A percentile compares a stretch with the other conserved stretches of the same genome.
Conservation (phyloP, 2,888 invertebrate species). For the Trichogramma dendrolimi region DNA sequence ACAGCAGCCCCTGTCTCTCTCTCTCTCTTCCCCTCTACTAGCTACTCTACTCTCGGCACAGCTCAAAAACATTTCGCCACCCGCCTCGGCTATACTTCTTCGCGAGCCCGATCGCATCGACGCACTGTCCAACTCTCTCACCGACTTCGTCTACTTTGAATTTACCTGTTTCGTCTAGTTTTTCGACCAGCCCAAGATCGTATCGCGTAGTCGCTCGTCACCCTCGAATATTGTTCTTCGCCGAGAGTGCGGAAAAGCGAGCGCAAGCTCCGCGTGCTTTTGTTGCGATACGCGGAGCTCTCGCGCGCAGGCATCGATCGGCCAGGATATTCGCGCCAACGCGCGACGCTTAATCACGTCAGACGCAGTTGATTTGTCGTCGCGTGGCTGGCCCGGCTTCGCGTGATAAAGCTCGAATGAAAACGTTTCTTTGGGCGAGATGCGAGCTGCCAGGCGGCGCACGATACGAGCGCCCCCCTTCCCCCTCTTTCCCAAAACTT, state of each 20-base stretch:
- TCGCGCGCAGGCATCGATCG: slow-evolving; percentile 42
- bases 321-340: slow-evolving; percentile 48
- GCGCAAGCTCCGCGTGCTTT: slow-evolving; percentile 35
- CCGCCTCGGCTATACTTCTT: not conserved
- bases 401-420: slow-evolving; percentile 40
- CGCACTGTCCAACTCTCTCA: no score
- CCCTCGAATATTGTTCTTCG: not conserved
- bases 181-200: no score
- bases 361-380: slow-evolving; percentile 52
- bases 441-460: not conserved
- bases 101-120: no score
- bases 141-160: no score
- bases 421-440: slow-evolving; percentile 48
- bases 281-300: slow-evolving; percentile 44
- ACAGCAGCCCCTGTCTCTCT: not conserved
- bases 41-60: no score
- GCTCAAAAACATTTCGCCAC: not conserved
- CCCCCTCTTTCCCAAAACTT: no score
- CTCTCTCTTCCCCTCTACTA: not conserved
- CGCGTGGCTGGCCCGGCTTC: slow-evolving; percentile 26
- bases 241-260: slow-evolving; percentile 19
- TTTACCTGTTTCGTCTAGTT: no score
- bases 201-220: not conserved
- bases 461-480: no score
- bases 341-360: slow-evolving; percentile 50